Evolutionary conservation across 2,888 invertebrate species (phyloP), one percentile per base, ranked within the genome.

Genomic region (Phortica okadai): DNA sequence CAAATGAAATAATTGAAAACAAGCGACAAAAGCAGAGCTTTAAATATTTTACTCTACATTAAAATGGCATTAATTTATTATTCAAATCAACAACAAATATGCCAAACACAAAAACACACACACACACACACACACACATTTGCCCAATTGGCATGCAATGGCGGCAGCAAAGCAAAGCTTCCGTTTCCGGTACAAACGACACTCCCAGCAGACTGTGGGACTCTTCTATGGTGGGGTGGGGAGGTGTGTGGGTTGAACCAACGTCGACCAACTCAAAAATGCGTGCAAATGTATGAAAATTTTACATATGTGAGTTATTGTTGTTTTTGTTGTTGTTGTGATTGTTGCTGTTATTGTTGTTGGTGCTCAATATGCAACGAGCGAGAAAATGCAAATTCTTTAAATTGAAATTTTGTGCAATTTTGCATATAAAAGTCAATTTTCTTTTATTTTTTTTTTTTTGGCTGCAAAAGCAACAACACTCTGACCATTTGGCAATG

Each of bases 381-480:
- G 14, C 50, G 50, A 33, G 50, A 50, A 50, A 50, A 50, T 76
- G 78, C 44, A 76, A 82, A 79, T 75, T 76, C 14, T 50, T 11
- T 50, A 50, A 50, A 50, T 50, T 50, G 50, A 50, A 50, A 50
- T 50, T 50, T 50, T 50, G 14, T 50, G 50, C 50, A 50, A 50
- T 50, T 50, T 33, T 33, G 33, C 3, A 50, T 14, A 50, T 11
- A 11, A 50, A 50, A 50, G 50, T 50, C 50, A 50, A 50, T 82
- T 83, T 82, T 76, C n/a, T n/a, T n/a, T n/a, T n/a, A n/a, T 21
- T 21, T 21, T 82, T 83, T 82, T 76, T 21, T 21, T 21, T 21
- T 0, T 77, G 70, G 76, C 76, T 72, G 50, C 50, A 73, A 77
- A 75, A 77, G 82, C 82, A 77, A 76, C 8, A 33, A 54, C 66